Base-by-base conservation (phyloP, 2,888 invertebrate genomes). In the Erpobdella octoculata region DNA sequence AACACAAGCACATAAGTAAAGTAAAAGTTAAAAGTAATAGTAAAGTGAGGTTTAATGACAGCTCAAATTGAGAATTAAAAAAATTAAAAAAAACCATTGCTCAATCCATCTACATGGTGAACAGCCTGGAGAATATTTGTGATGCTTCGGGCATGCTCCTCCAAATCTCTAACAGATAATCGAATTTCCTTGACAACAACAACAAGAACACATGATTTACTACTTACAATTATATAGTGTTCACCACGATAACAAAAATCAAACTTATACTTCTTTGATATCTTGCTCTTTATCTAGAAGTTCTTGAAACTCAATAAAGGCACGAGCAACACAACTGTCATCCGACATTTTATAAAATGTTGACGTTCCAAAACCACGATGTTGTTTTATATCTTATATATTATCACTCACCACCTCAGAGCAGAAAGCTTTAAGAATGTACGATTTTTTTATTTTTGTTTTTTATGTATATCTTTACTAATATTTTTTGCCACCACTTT, bases 101-200 rank as follows among this genome's bases (percentile, higher is more conserved):
- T 86, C 72, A 88, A 85, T 75, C 87, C 87, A 76, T 84, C 84
- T 69, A 86, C 85, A 77, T 89, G 89, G 79, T 94, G 93, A 75
- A 93, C 91, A 31, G 89, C 86, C 85, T 93, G 92, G 37, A 93
- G 84, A 28, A 87, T 84, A 33, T 90, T 90, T n/a, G 89, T 86
- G 36, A 91, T 89, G 82, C 91, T 90, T 71, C 92, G 86, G 0
- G 89, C 87, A 74, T 87, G 85, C 78, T 90, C 90, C 78, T 93
- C 92, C 62, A 92, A 87, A 78, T 91, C 89, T 79, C 88, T 88
- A 67, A 90, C 89, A 15, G 66, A 66, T 21, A 64, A 41, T 2
- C 75, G 74, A 4, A 76, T 76, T 21, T 74, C 76, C 76, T 76
- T 66, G 15, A 71, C 71, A 62, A 41, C 37, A 53, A 73, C 12